phyloP scores from a whole-genome alignment of 2,797 vertebrate genomes.

The Notolabrus celidotus region DNA sequence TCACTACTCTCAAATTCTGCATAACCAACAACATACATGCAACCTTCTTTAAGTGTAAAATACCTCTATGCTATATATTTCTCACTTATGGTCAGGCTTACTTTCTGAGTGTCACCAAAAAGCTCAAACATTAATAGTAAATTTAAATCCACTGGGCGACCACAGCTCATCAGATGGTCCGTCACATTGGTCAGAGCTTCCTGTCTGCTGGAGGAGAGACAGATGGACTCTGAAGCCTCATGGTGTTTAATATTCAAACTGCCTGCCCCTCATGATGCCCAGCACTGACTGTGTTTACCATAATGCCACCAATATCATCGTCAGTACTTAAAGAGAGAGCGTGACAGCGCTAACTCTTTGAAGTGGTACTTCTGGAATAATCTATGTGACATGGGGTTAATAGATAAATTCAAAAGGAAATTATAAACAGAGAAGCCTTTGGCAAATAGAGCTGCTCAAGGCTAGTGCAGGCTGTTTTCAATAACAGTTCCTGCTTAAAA shows the following conservation, averaged over 20 bases:
- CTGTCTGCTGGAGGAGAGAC: constrained; percentile 43
- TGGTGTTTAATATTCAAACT: constrained; percentile 41
- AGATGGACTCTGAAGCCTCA: constrained; percentile 46
- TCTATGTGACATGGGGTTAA: not conserved
- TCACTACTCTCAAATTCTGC: too few species aligned
- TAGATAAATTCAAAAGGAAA: not conserved
- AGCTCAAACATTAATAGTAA: constrained; percentile 7
- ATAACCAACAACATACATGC: too few species aligned
- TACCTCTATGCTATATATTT: too few species aligned
- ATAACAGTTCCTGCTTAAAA: not conserved
- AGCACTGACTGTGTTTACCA: constrained; percentile 20
- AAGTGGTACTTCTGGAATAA: not conserved
- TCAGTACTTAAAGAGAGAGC: not conserved
- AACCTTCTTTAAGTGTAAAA: too few species aligned
- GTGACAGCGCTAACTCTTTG: constrained; percentile 7
- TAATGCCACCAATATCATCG: not conserved
- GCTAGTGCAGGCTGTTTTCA: not conserved
- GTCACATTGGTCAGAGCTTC: constrained; percentile 14
- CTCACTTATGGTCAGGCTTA: not conserved
- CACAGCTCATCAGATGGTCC: constrained; percentile 6
- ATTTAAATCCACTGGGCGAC: not conserved
- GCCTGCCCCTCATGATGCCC: not conserved
- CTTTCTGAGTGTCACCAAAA: not conserved
- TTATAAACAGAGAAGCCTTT: not conserved
- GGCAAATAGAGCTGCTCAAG: not conserved